phyloP scores from a whole-genome alignment of 2,797 vertebrate genomes.

The Clarias fuscus region DNA sequence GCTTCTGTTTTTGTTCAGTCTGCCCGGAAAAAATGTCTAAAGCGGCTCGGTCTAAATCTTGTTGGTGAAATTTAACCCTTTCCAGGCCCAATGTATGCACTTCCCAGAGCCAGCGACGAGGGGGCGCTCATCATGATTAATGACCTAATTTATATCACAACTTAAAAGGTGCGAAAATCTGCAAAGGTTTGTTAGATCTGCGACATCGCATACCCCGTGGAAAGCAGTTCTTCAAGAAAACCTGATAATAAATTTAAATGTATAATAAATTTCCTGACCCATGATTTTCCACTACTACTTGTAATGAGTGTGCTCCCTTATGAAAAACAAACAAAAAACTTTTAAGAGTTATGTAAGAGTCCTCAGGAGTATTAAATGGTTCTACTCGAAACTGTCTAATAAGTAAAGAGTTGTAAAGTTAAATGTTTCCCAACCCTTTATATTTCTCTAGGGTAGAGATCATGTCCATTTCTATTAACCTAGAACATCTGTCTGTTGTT shows the following conservation, averaged over 20 bases:
- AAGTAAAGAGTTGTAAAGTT: not conserved
- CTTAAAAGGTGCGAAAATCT: not conserved
- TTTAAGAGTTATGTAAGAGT: not conserved
- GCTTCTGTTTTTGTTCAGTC: not conserved
- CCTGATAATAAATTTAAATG: too few species aligned
- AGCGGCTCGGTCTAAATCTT: too few species aligned
- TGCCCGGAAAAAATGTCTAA: not conserved
- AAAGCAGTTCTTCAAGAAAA: not conserved
- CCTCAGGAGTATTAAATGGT: not conserved
- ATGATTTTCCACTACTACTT: not conserved
- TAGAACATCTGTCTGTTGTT: too few species aligned
- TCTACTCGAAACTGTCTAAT: not conserved
- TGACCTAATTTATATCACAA: not conserved
- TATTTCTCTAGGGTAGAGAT: not conserved
- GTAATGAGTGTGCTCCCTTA: too few species aligned
- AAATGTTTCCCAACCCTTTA: not conserved
- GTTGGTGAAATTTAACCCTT: slow-evolving; percentile 17
- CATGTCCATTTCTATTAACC: not conserved
- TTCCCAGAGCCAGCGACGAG: not conserved
- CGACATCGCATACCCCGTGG: not conserved
- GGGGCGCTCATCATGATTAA: slow-evolving; percentile 17
- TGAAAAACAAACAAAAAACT: not conserved
- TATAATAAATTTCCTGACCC: not conserved
- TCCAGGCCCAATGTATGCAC: not conserved
- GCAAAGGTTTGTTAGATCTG: not conserved